Percentiles rank a stretch among this genome's conserved stretches.
phyloP scores from a whole-genome alignment of 1,140 invertebrate species.

The Drosophila micromelanica region DNA sequence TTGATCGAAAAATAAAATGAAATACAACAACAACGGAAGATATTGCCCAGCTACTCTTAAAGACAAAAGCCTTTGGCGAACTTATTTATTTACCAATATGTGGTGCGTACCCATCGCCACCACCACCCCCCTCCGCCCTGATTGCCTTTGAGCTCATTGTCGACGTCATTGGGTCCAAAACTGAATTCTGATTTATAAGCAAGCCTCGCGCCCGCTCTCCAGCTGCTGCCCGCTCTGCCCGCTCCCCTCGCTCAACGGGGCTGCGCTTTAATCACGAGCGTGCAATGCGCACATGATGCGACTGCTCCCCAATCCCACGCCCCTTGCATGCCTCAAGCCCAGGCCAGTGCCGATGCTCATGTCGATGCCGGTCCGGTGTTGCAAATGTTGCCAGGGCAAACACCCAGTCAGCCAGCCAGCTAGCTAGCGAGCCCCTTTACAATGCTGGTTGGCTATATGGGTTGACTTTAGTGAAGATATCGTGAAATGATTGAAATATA shows the following conservation, averaged over 20 bases:
- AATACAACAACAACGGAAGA: slow-evolving; percentile 7
- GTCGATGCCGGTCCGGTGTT: slow-evolving; percentile 65
- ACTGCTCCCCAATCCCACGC: slow-evolving; percentile 45
- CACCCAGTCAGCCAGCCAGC: slow-evolving; percentile 68
- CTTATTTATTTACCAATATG: slow-evolving; percentile 82
- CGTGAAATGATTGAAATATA: too few relatives aligned
- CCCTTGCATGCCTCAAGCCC: slow-evolving; percentile 41
- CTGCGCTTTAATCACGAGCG: slow-evolving; percentile 82
- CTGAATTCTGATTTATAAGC: slow-evolving; percentile 80
- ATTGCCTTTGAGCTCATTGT: slow-evolving; percentile 60
- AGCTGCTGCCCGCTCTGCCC: not conserved
- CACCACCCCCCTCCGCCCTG: not conserved
- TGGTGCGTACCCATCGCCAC: slow-evolving; percentile 52
- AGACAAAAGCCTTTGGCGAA: slow-evolving; percentile 76
- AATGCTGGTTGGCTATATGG: not conserved
- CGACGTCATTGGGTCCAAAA: slow-evolving; percentile 63
- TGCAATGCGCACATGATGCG: slow-evolving; percentile 77
- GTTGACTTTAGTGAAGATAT: not conserved
- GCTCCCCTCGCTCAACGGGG: slow-evolving; percentile 57
- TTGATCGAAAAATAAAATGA: slow-evolving; percentile 18
- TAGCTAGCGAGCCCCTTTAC: slow-evolving; percentile 55
- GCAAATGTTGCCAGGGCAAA: slow-evolving; percentile 74
- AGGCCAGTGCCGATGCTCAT: slow-evolving; percentile 48
- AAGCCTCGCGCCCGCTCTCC: slow-evolving; percentile 28
- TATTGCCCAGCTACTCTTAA: slow-evolving; percentile 41